Conservation (phyloP, 2,113 vertebrate species). For the Baryphthengus martii region DNA sequence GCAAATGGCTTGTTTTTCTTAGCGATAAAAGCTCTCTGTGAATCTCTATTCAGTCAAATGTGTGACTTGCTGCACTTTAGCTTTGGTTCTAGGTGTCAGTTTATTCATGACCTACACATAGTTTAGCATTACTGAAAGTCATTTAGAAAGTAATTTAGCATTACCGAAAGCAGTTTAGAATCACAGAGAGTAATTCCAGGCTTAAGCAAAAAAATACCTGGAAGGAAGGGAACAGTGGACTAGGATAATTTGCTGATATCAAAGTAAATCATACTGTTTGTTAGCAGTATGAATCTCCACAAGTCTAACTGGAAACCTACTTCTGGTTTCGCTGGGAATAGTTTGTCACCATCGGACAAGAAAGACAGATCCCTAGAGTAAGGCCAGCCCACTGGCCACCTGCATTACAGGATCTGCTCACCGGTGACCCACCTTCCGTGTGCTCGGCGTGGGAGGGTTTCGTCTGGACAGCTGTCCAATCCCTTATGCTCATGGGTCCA, state of each 20-base stretch:
- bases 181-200: neutral
- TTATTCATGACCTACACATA: neutral
- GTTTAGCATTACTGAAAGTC: neutral
- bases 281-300: neutral
- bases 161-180: neutral
- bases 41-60: neutral
- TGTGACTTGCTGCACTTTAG: neutral
- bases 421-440: neutral
- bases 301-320: neutral
- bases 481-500: neutral
- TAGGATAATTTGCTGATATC: neutral
- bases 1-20: neutral
- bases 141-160: neutral
- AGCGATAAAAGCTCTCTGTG: neutral
- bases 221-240: neutral
- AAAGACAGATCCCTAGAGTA: neutral
- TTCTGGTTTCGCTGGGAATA: neutral
- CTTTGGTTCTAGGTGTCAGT: neutral
- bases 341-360: neutral
- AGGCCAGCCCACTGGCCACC: neutral
- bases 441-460: neutral
- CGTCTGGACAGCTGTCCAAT: no score
- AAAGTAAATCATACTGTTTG: neutral
- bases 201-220: neutral
- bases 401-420: fast-evolving